These are phyloP conservation scores for Tinea pellionella DNA, from an alignment of 2,888 invertebrate genomes.

Conservation along the genomic window DNA sequence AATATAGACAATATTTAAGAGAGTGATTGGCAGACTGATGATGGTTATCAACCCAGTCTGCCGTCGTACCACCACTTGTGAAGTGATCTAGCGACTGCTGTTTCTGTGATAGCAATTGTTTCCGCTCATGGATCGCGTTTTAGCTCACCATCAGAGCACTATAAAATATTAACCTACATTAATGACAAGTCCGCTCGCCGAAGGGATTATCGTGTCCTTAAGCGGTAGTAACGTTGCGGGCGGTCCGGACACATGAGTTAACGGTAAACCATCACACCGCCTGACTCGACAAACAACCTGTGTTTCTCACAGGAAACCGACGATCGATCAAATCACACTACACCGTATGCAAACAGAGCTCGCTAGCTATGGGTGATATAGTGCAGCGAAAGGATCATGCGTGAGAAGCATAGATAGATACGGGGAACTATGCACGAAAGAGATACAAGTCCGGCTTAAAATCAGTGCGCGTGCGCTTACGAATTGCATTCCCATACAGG, in stretches of 20 bases:
- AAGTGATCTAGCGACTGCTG: too few species aligned
- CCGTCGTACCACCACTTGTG: too few species aligned
- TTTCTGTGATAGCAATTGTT: too few species aligned
- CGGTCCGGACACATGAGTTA: constrained; percentile 32
- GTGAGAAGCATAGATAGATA: constrained; percentile 17
- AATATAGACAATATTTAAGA: too few species aligned
- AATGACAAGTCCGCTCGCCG: neutral
- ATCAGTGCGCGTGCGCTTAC: constrained; percentile 58
- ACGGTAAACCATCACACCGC: constrained; percentile 47
- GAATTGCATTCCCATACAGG: constrained; percentile 62
- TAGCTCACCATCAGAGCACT: too few species aligned
- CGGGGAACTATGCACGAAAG: constrained; percentile 28
- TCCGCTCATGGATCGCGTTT: too few species aligned
- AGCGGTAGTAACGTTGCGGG: neutral
- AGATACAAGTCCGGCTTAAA: constrained; percentile 49
- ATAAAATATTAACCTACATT: neutral
- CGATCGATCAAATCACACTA: constrained; percentile 57
- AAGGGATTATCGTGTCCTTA: neutral
- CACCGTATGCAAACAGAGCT: constrained; percentile 52
- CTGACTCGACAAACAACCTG: constrained; percentile 55
- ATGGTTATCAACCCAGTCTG: too few species aligned
- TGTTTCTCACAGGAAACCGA: constrained; percentile 59
- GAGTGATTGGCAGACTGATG: too few species aligned
- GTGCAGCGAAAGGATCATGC: constrained; percentile 35
- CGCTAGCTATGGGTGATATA: constrained; percentile 45